Percentiles rank a stretch among this genome's conserved stretches.
These are phyloP conservation scores for Tipula lateralis DNA, from an alignment of 2,888 invertebrate genomes.

Conservation along the genomic window DNA sequence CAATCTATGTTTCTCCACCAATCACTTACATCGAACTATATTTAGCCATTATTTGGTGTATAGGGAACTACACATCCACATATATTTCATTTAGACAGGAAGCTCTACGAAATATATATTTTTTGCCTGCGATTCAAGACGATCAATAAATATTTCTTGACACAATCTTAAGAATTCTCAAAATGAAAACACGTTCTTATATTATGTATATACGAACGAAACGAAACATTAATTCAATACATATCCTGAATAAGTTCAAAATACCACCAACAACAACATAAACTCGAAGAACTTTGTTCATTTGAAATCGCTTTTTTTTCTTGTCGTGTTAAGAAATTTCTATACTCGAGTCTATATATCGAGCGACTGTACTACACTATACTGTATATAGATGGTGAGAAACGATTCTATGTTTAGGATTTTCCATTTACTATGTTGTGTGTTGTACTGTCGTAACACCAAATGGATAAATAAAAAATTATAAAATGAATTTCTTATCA, in stretches of 20 bases:
- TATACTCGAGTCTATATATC: background rate
- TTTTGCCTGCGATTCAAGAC: background rate
- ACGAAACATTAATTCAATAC: background rate
- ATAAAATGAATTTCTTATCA: background rate
- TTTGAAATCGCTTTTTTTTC: conserved; percentile 4
- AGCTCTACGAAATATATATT: background rate
- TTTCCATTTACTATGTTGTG: background rate
- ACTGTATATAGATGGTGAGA: background rate
- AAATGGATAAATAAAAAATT: background rate
- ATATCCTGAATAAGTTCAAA: background rate
- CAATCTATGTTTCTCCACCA: no score
- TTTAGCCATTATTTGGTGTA: no score
- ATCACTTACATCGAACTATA: no score
- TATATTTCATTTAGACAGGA: background rate
- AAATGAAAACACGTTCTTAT: background rate
- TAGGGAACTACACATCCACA: background rate
- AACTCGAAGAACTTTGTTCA: background rate
- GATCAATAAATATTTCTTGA: background rate
- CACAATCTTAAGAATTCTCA: background rate
- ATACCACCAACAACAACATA: background rate
- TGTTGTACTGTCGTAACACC: background rate
- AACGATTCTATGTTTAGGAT: background rate
- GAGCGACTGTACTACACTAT: background rate
- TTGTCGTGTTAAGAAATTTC: background rate
- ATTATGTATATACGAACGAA: background rate